These are phyloP conservation scores for Drosophila hamatofila DNA, from an alignment of 2,888 invertebrate genomes.

Conservation along the genomic window DNA sequence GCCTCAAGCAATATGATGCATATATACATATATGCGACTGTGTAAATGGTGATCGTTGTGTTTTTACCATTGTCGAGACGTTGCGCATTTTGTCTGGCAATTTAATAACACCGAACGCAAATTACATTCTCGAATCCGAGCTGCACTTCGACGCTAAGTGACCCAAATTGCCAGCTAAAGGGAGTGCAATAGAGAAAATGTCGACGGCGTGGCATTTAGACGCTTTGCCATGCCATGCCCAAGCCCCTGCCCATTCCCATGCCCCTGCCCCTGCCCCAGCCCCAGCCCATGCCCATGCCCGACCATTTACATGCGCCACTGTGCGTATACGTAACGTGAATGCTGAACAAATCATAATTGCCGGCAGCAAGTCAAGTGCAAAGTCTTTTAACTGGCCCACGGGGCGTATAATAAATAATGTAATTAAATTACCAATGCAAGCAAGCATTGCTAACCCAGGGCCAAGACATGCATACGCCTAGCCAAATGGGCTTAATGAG, in stretches of 20 bases:
- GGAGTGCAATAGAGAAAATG: constrained; percentile 4
- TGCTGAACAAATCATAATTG: constrained; percentile 53
- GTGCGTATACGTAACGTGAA: constrained; percentile 66
- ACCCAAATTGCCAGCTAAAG: constrained; percentile 63
- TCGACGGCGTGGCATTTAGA: constrained; percentile 8
- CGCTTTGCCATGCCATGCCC: neutral
- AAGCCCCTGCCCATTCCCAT: neutral
- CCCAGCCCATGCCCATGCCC: neutral
- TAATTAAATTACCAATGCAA: constrained; percentile 67
- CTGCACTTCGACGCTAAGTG: constrained; percentile 59
- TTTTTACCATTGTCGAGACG: constrained; percentile 55
- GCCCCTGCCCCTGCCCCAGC: neutral
- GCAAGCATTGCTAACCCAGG: constrained; percentile 40
- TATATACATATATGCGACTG: constrained; percentile 2
- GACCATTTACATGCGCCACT: constrained; percentile 43
- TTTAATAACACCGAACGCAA: constrained; percentile 55
- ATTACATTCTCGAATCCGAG: constrained; percentile 51
- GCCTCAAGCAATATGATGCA: constrained; percentile 4
- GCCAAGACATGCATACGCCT: constrained; percentile 6
- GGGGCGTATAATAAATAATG: constrained; percentile 65
- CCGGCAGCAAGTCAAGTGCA: constrained; percentile 48
- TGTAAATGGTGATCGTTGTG: constrained; percentile 34
- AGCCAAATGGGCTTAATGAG: constrained; percentile 40
- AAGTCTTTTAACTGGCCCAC: constrained; percentile 41
- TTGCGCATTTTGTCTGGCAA: constrained; percentile 60